Evolutionary conservation across 2,888 invertebrate species (phyloP).

Genomic region (Cephus pulcher): DNA sequence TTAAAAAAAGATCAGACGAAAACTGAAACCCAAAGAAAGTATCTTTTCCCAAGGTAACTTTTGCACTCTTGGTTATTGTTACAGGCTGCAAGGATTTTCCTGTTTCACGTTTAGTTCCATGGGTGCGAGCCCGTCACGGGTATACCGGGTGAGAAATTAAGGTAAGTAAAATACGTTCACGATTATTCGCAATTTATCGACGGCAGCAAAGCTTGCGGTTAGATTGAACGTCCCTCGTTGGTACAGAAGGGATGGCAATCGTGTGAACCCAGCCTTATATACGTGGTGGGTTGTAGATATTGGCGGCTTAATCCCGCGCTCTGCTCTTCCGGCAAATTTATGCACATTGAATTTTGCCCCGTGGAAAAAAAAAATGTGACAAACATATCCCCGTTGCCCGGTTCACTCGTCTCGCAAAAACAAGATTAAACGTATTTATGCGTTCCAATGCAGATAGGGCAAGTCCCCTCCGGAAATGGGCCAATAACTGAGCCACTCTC

Average conservation of each 20-base stretch:
- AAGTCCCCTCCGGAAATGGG: slow-evolving; percentile 33
- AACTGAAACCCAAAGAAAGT: background rate
- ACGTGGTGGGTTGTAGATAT: slow-evolving; percentile 8
- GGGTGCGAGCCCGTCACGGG: background rate
- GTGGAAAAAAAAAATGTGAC: slow-evolving; percentile 17
- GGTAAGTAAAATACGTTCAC: background rate
- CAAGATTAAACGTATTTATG: slow-evolving; percentile 46
- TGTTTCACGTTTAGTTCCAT: background rate
- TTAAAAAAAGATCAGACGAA: background rate
- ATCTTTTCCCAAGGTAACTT: background rate
- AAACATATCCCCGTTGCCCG: slow-evolving; percentile 21
- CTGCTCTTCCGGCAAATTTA: slow-evolving; percentile 16
- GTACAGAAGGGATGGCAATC: background rate
- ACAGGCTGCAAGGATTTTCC: background rate
- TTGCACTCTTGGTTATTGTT: background rate
- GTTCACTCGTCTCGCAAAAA: slow-evolving; percentile 29
- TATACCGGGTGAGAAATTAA: background rate
- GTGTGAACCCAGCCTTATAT: background rate
- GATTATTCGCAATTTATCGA: background rate
- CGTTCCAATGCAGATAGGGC: slow-evolving; percentile 20
- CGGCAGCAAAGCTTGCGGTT: background rate
- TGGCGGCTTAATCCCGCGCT: slow-evolving; percentile 16
- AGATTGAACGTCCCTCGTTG: background rate
- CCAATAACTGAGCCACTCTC: slow-evolving; percentile 29
- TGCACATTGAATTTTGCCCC: slow-evolving; percentile 21